phyloP scores from a whole-genome alignment of 2,797 vertebrate genomes.

The Sebastes cheni region DNA sequence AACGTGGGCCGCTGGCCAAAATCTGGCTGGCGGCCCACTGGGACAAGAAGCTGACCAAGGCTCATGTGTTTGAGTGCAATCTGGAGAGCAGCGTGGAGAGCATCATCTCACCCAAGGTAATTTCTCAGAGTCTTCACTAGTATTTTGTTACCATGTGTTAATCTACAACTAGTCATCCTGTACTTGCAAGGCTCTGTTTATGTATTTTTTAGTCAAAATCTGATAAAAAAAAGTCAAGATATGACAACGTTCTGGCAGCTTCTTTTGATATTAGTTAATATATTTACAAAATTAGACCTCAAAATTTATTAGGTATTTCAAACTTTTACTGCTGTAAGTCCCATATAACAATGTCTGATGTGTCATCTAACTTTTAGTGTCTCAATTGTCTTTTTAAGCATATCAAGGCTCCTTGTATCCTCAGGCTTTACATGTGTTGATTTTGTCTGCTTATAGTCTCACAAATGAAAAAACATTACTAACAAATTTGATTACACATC shows the following conservation, averaged over 20 bases:
- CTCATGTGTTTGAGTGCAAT: conserved; percentile 95
- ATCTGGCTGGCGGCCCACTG: conserved; percentile 97
- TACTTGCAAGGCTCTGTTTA: background rate
- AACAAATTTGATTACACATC: background rate
- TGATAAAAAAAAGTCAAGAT: background rate
- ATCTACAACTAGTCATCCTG: background rate
- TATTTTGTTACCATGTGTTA: background rate
- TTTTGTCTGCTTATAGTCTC: background rate
- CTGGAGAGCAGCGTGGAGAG: conserved; percentile 96
- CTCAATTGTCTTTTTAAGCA: background rate
- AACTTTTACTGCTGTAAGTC: background rate
- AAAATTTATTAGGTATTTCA: background rate
- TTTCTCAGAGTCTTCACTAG: background rate
- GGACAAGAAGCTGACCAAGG: conserved; percentile 97
- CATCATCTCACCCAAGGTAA: conserved; percentile 95
- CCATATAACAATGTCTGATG: background rate
- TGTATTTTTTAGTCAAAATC: background rate
- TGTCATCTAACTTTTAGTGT: background rate
- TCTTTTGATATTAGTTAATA: background rate
- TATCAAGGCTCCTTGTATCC: background rate
- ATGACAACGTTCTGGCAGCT: background rate
- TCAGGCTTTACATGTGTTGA: background rate
- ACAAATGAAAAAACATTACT: background rate
- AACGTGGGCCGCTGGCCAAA: conserved; percentile 95
- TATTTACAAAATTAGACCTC: background rate